phyloP scores from a whole-genome alignment of 2,113 vertebrate species.

The Alligator sinensis region DNA sequence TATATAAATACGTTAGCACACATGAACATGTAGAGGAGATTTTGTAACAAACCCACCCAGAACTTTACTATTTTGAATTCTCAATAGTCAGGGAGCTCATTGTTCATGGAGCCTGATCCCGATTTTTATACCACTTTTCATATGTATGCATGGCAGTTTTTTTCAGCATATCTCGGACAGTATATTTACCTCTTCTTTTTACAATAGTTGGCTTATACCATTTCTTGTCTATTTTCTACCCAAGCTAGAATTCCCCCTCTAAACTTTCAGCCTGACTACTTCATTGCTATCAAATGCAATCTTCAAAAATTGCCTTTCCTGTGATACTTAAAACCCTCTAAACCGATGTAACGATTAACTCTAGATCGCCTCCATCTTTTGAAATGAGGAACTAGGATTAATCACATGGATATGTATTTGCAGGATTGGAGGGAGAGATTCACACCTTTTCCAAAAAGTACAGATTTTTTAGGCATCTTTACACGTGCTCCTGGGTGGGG shows the following conservation, averaged over 20 bases:
- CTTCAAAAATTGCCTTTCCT: neutral
- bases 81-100: rapidly evolving
- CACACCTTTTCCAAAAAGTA: neutral
- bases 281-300: neutral
- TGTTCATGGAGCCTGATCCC: neutral
- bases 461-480: too few species aligned
- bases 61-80: neutral
- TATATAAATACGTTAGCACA: neutral
- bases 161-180: neutral
- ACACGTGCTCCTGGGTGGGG: too few species aligned
- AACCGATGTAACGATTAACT: neutral
- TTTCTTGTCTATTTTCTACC: neutral
- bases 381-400: too few species aligned
- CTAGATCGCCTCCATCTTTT: rapidly evolving
- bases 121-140: neutral
- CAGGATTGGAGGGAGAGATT: neutral
- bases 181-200: neutral
- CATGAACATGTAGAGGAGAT: neutral
- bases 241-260: neutral
- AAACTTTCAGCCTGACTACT: neutral
- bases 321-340: neutral
- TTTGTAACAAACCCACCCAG: conserved; percentile 8
- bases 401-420: neutral
- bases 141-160: too few species aligned
- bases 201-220: neutral